Percentiles rank a stretch among this genome's conserved stretches.
phyloP scores from a whole-genome alignment of 2,797 vertebrate genomes.

The Myotis pilosus region DNA sequence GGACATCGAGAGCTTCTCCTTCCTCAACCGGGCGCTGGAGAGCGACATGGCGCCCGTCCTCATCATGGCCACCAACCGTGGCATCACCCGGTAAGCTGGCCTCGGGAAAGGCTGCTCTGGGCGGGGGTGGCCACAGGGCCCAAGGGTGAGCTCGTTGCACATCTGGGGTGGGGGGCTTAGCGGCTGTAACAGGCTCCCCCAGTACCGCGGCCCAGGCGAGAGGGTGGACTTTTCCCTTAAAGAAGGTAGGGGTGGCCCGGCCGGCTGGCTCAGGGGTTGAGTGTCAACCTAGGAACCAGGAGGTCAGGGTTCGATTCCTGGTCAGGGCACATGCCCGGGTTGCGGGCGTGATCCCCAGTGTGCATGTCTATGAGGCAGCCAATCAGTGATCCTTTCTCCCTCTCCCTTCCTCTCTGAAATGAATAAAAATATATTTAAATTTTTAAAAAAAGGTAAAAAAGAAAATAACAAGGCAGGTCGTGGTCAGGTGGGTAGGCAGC shows the following conservation, averaged over 20 bases:
- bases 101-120: too few species aligned
- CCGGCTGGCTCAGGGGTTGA: neutral
- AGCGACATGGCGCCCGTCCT: constrained; percentile 95
- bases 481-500: rapidly evolving
- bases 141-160: rapidly evolving
- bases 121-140: neutral
- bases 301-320: neutral
- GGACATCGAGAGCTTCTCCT: constrained; percentile 98
- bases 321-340: neutral
- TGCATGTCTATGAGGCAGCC: neutral
- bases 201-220: rapidly evolving
- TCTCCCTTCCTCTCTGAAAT: neutral
- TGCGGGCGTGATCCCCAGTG: neutral
- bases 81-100: constrained; percentile 91
- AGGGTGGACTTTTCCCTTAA: neutral
- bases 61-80: constrained; percentile 97
- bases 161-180: rapidly evolving
- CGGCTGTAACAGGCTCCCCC: too few species aligned
- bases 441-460: too few species aligned
- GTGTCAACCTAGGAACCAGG: neutral
- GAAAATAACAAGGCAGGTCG: rapidly evolving
- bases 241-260: neutral
- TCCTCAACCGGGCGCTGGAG: constrained; percentile 95
- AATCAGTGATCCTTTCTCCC: neutral
- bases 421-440: too few species aligned